Conservation (phyloP, 1,140 invertebrate species). For the Bombus superbus region DNA sequence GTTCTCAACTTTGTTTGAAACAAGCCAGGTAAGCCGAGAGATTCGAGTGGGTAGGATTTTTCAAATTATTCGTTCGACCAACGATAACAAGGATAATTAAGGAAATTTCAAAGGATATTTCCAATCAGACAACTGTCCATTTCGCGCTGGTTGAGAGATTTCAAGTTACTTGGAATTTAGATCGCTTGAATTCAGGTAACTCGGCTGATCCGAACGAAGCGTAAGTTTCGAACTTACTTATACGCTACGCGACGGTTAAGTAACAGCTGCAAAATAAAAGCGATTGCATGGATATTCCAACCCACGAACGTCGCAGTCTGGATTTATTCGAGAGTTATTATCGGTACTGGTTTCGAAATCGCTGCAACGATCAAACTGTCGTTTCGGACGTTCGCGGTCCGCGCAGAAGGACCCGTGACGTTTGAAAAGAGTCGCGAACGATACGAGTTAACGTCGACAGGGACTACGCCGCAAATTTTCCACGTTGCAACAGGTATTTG, state of each 20-base stretch:
- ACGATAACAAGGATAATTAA: too few species aligned
- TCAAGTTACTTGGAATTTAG: not conserved
- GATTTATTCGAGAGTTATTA: not conserved
- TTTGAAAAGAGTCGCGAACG: not conserved
- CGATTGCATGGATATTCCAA: not conserved
- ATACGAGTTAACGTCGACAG: not conserved
- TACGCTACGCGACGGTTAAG: not conserved
- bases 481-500: constrained; percentile 45
- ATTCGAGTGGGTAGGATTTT: too few species aligned
- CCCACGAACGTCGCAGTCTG: not conserved
- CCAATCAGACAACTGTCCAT: too few species aligned
- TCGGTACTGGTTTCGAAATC: not conserved
- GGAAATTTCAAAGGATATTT: too few species aligned
- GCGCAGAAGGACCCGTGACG: not conserved
- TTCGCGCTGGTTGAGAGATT: not conserved
- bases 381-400: not conserved
- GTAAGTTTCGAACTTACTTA: not conserved
- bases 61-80: too few species aligned
- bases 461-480: constrained; percentile 3
- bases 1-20: too few species aligned
- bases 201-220: not conserved
- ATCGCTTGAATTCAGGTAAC: too few species aligned
- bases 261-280: too few species aligned
- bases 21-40: too few species aligned
- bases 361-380: not conserved